phyloP scores from a whole-genome alignment of 2,797 vertebrate species.

The Tympanoctomys barrerae region DNA sequence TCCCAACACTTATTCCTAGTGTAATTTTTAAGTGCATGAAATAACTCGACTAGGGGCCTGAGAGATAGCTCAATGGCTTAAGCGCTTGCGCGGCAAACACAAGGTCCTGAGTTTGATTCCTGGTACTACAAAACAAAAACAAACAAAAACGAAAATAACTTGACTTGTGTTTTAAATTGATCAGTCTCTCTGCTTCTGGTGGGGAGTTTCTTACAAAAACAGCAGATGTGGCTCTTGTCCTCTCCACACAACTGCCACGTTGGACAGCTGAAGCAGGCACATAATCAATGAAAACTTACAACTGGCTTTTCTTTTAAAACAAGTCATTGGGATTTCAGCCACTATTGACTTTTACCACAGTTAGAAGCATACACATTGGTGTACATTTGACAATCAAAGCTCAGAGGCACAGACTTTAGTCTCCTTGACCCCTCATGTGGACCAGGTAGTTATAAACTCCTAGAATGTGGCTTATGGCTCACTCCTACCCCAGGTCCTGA shows the following conservation, averaged over 20 bases:
- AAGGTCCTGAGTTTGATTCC: too few relatives aligned
- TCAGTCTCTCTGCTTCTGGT: not conserved
- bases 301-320: constrained; percentile 16
- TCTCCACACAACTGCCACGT: not conserved
- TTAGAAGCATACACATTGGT: too few relatives aligned
- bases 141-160: too few relatives aligned
- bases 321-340: not conserved
- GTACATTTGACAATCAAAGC: not conserved
- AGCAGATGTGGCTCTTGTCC: not conserved
- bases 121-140: too few relatives aligned
- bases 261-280: not conserved
- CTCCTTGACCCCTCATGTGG: not conserved
- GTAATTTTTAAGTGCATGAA: constrained; percentile 17
- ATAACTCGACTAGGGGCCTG: not conserved
- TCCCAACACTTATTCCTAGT: not conserved
- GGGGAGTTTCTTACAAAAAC: not conserved
- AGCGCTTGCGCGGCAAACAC: too few relatives aligned
- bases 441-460: not conserved
- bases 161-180: not conserved
- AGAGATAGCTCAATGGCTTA: too few relatives aligned
- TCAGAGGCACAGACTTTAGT: not conserved
- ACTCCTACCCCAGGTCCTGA: not conserved
- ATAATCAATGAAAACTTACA: not conserved
- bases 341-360: not conserved
- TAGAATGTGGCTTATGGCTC: not conserved